Evolutionary conservation across 2,797 vertebrate species (phyloP), one percentile per base, ranked within the genome.

Genomic region (Micropoecilia bifurca): DNA sequence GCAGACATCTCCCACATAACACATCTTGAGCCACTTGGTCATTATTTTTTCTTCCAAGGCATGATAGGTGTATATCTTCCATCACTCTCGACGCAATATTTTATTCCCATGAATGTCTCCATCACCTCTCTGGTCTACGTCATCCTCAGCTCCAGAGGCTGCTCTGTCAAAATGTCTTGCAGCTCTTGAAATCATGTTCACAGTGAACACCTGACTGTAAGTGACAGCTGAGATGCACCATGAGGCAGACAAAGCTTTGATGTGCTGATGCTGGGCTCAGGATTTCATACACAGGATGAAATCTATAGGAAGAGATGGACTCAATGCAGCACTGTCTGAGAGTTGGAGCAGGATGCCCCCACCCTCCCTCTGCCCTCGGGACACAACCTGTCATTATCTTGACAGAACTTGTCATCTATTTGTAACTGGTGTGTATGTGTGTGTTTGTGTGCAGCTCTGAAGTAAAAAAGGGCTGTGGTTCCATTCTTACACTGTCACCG

Each of bases 401-500:
- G 83, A 89, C 82, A 80, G 79, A 63, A 30, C 78, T 79, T 43
- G 4, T 74, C 59, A 9, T 75, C n/a, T 81, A 41, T 77, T 74
- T 79, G 6, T 82, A 71, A 76, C 1, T 69, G 72, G 9, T 71
- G 68, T 45, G 28, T 46, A 0, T 2, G 30, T 79, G 0, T 2
- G 30, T 82, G n/a, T 73, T 75, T 80, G 48, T 71, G 76, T 71
- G 80, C 43, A 68, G 45, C 22, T 50, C 39, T 74, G 75, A 80
- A 78, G 76, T 80, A 88, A 89, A 88, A 89, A 90, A 85, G 82
- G 43, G 80, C 75, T 43, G 53, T 57, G 77, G 63, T 82, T 61
- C 53, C 78, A 75, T 87, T 85, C 85, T 89, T 72, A 85, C 48
- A 74, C 89, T 87, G 88, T 88, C 87, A 83, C 69, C 43, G 73